Evolutionary conservation across 2,113 vertebrate species (phyloP).

Genomic region (Lophotis ruficrista): DNA sequence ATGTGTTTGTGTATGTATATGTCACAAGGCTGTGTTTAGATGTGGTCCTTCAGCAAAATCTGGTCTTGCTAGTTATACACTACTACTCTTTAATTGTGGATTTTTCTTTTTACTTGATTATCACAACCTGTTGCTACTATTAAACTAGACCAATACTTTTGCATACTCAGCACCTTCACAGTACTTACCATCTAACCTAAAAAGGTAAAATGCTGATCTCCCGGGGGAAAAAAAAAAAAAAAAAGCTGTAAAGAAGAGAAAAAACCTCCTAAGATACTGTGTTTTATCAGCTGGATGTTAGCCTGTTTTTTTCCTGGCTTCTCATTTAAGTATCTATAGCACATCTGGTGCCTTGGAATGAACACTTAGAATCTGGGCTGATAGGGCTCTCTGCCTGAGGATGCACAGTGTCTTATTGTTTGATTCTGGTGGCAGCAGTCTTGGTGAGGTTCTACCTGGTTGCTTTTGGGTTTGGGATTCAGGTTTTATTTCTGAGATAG

Average conservation of each 20-base stretch:
- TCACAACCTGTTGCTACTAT: neutral
- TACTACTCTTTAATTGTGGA: neutral
- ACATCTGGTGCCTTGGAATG: neutral
- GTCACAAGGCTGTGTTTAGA: rapidly evolving
- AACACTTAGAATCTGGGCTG: neutral
- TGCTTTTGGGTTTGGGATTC: neutral
- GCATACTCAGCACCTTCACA: neutral
- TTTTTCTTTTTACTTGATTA: neutral
- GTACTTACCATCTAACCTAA: neutral
- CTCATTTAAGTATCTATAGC: neutral
- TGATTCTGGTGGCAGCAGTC: neutral
- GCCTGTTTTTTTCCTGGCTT: neutral
- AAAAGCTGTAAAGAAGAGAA: neutral
- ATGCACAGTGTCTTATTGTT: neutral
- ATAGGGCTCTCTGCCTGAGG: neutral
- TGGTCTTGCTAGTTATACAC: neutral
- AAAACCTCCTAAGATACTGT: neutral
- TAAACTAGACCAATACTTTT: neutral
- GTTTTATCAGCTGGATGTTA: neutral
- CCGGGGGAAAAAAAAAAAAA: neutral
- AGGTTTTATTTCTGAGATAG: neutral
- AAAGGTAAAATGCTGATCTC: neutral
- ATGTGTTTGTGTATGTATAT: too few relatives aligned
- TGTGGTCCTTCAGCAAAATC: neutral
- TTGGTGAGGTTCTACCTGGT: neutral